Evolutionary conservation across 2,797 vertebrate genomes (phyloP), one percentile per base, ranked within the genome.

Genomic region (Acanthurus tractus): DNA sequence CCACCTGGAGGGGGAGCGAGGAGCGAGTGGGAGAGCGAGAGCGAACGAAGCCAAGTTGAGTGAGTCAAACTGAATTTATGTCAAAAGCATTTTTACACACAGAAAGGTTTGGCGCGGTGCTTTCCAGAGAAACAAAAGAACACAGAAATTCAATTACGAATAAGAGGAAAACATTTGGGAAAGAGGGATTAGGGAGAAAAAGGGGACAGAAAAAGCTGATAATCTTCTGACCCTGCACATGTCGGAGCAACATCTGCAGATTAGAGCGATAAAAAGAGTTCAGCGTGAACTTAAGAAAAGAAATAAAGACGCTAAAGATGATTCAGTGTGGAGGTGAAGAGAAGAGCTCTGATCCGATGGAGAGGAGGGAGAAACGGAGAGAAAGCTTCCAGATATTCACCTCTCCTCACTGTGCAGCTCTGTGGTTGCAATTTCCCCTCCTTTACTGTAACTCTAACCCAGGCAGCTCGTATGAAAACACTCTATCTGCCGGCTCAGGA

Each of bases 401-500:
- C 50, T 78, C 79, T 86, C 68, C 79, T 76, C 78, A 88, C 29
- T 34, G 6, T 34, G 29, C 49, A 54, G 62, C 63, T 83, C 85
- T 91, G 91, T 75, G 89, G 90, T 91, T 85, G 82, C 85, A 93
- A 92, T 93, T 92, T 91, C 91, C 91, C 83, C 87, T 81, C 79
- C 84, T 88, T 82, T 63, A 63, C 84, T 84, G 92, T 89, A 94
- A 94, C 86, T 78, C 82, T 63, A 93, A 63, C 78, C 82, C 78
- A 23, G 75, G 78, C 84, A 74, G 85, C 84, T 89, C 86, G 36
- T 90, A 93, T 82, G 78, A 93, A 93, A 93, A 94, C 91, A 92
- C 76, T 78, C 56, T 70, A 84, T 89, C 85, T 76, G 78, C 69
- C 84, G 84, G 85, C 85, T 87, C 54, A 72, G 70, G 86, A 70